Percentiles rank a stretch among this genome's conserved stretches.
These are phyloP conservation scores for Peromyscus melanophrys DNA, from an alignment of 2,797 vertebrate genomes.

Conservation along the genomic window DNA sequence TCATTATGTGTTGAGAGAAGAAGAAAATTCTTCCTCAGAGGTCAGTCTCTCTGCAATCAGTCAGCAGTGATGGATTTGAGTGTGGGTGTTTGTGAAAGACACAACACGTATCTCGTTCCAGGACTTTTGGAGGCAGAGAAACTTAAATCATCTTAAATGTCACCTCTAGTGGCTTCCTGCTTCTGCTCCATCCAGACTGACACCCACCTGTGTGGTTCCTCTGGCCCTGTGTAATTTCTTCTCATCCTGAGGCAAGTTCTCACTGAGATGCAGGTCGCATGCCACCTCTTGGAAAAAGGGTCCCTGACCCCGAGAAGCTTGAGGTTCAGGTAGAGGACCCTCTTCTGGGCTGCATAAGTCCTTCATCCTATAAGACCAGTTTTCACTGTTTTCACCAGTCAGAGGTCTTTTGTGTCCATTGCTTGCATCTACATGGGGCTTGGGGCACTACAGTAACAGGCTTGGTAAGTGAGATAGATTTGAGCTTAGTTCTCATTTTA, in stretches of 20 bases:
- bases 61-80: slow-evolving; percentile 61
- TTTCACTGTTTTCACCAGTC: neutral
- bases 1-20: slow-evolving; percentile 32
- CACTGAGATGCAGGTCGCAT: neutral
- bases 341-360: neutral
- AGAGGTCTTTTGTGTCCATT: neutral
- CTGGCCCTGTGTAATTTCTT: neutral
- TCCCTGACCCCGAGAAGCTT: neutral
- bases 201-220: neutral
- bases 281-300: neutral
- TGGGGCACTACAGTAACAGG: neutral
- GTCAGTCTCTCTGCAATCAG: neutral
- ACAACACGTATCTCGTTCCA: neutral
- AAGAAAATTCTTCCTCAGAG: slow-evolving; percentile 44
- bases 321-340: neutral
- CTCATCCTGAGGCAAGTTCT: neutral
- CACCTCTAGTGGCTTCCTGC: slow-evolving; percentile 25
- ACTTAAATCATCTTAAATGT: slow-evolving; percentile 68
- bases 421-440: neutral
- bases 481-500: slow-evolving; percentile 66
- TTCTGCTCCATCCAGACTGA: neutral
- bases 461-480: slow-evolving; percentile 45
- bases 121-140: slow-evolving; percentile 54
- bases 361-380: neutral
- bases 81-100: slow-evolving; percentile 60